Evolutionary conservation across 30 jellyfish, hydroid and myxozoan genomes (phyloP).

Genomic region (Aurelia sp.): DNA sequence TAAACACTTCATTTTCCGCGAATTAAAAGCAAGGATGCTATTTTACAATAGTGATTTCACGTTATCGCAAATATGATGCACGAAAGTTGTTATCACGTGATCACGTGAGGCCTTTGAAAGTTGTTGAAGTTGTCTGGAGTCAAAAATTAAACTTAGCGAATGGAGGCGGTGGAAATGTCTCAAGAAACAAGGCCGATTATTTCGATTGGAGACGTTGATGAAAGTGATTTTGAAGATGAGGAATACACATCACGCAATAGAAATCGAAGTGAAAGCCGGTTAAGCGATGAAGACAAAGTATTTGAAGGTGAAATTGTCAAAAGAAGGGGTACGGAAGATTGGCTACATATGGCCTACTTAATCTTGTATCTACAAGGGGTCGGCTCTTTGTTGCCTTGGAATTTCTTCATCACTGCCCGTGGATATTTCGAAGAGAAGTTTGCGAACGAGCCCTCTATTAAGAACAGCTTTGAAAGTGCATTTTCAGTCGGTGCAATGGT

Average conservation of each 20-base stretch:
- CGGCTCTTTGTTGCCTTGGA: slow-evolving; percentile 98
- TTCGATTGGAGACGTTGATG: slow-evolving; percentile 37
- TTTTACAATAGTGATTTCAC: no score
- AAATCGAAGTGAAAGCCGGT: slow-evolving; percentile 17
- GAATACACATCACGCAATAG: background rate
- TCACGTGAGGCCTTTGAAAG: no score
- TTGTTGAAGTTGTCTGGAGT: no score
- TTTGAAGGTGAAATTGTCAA: background rate
- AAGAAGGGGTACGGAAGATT: slow-evolving; percentile 42
- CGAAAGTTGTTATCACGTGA: no score
- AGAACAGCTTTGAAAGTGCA: slow-evolving; percentile 85
- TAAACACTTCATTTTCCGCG: no score
- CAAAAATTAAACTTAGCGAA: background rate
- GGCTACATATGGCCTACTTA: slow-evolving; percentile 75
- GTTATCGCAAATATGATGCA: no score
- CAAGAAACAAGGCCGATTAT: slow-evolving; percentile 34
- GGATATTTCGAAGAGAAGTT: slow-evolving; percentile 80
- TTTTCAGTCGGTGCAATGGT: slow-evolving; percentile 94
- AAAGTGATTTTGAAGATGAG: slow-evolving; percentile 26
- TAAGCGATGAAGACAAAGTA: slow-evolving; percentile 43
- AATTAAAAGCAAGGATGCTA: no score
- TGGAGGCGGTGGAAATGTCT: slow-evolving; percentile 12
- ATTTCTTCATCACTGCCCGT: slow-evolving; percentile 94
- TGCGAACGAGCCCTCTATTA: slow-evolving; percentile 49
- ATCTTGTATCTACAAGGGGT: slow-evolving; percentile 92